Evolutionary conservation across 2,888 invertebrate genomes (phyloP).

Genomic region (Aphrophora alni): DNA sequence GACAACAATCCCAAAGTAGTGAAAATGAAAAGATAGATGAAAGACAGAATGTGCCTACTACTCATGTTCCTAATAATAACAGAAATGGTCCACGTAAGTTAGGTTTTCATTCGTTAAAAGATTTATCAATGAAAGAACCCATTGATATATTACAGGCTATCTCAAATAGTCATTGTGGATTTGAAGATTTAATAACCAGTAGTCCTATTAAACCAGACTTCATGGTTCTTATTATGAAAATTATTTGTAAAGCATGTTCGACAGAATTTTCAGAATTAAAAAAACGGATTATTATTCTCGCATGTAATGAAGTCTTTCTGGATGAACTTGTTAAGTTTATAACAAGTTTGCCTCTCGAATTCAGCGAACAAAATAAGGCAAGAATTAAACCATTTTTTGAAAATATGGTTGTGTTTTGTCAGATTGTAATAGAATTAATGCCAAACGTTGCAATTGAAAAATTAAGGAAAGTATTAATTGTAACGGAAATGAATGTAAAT

Average conservation of each 20-base stretch:
- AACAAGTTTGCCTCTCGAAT: neutral
- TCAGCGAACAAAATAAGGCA: neutral
- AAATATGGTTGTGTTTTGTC: slow-evolving; percentile 14
- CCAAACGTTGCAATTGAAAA: slow-evolving; percentile 20
- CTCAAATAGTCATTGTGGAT: neutral
- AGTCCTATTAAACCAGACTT: neutral
- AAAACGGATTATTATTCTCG: neutral
- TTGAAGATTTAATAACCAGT: neutral
- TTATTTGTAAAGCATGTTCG: neutral
- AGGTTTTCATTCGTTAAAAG: neutral
- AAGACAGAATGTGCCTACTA: neutral
- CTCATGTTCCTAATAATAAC: neutral
- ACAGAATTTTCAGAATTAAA: neutral
- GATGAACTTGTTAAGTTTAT: neutral
- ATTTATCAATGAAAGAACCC: neutral
- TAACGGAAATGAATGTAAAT: neutral
- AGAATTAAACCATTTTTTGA: slow-evolving; percentile 18
- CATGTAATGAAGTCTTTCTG: neutral
- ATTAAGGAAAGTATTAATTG: neutral
- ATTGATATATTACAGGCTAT: neutral
- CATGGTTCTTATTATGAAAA: neutral
- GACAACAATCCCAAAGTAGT: no score
- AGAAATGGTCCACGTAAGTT: neutral
- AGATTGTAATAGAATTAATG: slow-evolving; percentile 23
- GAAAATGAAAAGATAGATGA: no score